A percentile compares a stretch with the other conserved stretches of the same genome.
phyloP scores from a whole-genome alignment of 1,140 invertebrate genomes.

The Drosophila pandora region DNA sequence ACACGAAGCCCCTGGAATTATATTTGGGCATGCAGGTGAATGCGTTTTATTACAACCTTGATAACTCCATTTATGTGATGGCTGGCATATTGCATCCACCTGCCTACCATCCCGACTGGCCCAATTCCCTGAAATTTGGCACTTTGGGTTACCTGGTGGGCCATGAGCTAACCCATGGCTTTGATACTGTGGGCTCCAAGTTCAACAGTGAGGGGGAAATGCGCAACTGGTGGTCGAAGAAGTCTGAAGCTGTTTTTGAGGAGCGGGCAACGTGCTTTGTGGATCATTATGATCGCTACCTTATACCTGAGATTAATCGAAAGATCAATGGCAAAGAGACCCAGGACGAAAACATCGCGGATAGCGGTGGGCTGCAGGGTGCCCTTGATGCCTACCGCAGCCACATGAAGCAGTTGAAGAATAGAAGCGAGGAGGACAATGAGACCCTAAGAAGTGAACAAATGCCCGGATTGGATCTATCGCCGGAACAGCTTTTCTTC shows the following conservation, averaged over 20 bases:
- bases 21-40: conserved; percentile 72
- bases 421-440: conserved; percentile 77
- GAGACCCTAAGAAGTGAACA: conserved; percentile 85
- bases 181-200: conserved; percentile 57
- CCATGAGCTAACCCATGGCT: conserved; percentile 78
- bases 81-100: conserved; percentile 97
- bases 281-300: conserved; percentile 86
- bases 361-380: conserved; percentile 95
- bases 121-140: conserved; percentile 70
- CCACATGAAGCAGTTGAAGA: conserved; percentile 53
- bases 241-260: conserved; percentile 53
- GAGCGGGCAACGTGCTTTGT: conserved; percentile 89
- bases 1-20: conserved; percentile 67
- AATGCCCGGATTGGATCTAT: conserved; percentile 92
- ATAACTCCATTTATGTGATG: conserved; percentile 78
- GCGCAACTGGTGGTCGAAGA: conserved; percentile 78
- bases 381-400: conserved; percentile 91
- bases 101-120: conserved; percentile 90
- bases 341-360: conserved; percentile 89
- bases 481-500: conserved; percentile 95
- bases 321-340: conserved; percentile 86
- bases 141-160: conserved; percentile 72
- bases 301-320: conserved; percentile 84
- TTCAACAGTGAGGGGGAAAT: conserved; percentile 47
- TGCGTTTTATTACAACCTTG: conserved; percentile 75